Percentiles rank a stretch among this genome's conserved stretches.
These are phyloP conservation scores for Erpobdella octoculata DNA, from an alignment of 2,888 invertebrate genomes.

Conservation along the genomic window DNA sequence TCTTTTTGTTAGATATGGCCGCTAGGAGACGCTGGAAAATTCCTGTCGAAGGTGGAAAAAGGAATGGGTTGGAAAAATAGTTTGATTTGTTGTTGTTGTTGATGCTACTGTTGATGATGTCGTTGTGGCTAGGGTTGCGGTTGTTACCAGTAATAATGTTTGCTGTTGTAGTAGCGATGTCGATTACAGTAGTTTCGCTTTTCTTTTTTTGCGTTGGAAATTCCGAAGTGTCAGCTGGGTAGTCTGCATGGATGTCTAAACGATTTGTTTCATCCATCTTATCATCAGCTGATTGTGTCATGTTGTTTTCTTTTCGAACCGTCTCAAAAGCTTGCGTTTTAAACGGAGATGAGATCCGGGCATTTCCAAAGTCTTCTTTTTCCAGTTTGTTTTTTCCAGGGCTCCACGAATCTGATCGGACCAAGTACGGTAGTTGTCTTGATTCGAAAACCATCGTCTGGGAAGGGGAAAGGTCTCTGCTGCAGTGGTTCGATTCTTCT, in stretches of 20 bases:
- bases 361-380: too few relatives aligned
- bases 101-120: neutral
- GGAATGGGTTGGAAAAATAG: neutral
- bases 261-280: too few relatives aligned
- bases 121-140: too few relatives aligned
- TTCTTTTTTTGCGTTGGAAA: neutral
- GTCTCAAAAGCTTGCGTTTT: neutral
- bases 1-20: slow-evolving; percentile 41
- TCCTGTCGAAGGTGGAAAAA: slow-evolving; percentile 34
- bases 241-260: too few relatives aligned
- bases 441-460: too few relatives aligned
- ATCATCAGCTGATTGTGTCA: too few relatives aligned
- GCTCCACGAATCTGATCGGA: neutral
- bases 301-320: neutral
- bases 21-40: slow-evolving; percentile 46
- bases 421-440: too few relatives aligned
- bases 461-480: neutral
- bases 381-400: too few relatives aligned
- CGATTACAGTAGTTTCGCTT: neutral
- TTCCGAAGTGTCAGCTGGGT: too few relatives aligned
- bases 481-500: neutral
- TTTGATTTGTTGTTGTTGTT: neutral
- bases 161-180: too few relatives aligned
- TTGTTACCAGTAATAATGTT: too few relatives aligned
- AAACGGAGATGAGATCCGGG: neutral